Evolutionary conservation across 2,888 invertebrate genomes (phyloP).

Genomic region (Lepidocyrtinus sp.): DNA sequence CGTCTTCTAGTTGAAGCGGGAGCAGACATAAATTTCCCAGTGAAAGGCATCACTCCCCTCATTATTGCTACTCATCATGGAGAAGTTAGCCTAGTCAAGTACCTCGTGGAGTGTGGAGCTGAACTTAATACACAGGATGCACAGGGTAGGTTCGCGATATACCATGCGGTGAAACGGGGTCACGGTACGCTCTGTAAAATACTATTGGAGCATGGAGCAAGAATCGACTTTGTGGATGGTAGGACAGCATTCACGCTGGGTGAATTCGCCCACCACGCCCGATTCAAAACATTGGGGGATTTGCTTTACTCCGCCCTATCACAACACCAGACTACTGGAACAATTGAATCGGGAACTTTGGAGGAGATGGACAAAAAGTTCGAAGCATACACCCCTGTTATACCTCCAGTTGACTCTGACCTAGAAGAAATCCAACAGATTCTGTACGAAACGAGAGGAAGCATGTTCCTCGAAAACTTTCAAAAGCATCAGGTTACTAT

Average conservation of each 20-base stretch:
- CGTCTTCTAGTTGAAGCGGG: neutral
- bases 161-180: constrained; percentile 32
- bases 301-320: constrained; percentile 24
- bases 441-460: constrained; percentile 37
- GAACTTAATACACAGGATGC: constrained; percentile 33
- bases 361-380: too few relatives aligned
- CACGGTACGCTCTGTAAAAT: constrained; percentile 42
- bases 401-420: too few relatives aligned
- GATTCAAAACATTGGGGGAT: constrained; percentile 28
- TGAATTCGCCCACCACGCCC: constrained; percentile 51
- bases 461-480: constrained; percentile 45
- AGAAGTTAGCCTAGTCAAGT: neutral
- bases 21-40: constrained; percentile 28
- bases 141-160: constrained; percentile 21
- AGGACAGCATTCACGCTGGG: constrained; percentile 30
- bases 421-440: neutral
- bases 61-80: constrained; percentile 21
- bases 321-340: constrained; percentile 55
- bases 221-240: constrained; percentile 46
- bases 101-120: constrained; percentile 21
- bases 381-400: too few relatives aligned
- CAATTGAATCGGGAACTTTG: constrained; percentile 39
- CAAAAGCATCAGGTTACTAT: constrained; percentile 43
- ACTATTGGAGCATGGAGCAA: constrained; percentile 52
- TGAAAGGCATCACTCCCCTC: constrained; percentile 22